A percentile compares a stretch with the other conserved stretches of the same genome.
Evolutionary conservation across 2,888 invertebrate genomes (phyloP).

Genomic region (Cerceris ruficornis): DNA sequence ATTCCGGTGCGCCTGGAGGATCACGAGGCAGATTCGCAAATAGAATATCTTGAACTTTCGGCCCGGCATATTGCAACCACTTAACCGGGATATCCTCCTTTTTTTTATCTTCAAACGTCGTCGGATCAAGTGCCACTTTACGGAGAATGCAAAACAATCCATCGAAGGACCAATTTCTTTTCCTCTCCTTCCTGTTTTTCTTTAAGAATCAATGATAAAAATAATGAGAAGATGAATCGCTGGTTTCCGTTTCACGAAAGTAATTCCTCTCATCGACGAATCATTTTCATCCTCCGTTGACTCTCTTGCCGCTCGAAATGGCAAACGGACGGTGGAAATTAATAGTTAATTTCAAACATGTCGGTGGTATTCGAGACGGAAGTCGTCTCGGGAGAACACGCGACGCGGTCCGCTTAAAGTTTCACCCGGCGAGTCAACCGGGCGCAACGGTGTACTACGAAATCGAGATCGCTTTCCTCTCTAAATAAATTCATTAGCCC

Average conservation of each 20-base stretch:
- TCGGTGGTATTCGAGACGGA: neutral
- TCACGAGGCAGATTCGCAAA: slow-evolving; percentile 62
- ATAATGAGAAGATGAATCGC: too few species aligned
- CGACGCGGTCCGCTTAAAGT: neutral
- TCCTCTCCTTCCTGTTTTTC: neutral
- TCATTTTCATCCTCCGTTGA: neutral
- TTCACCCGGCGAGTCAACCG: neutral
- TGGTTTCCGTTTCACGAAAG: too few species aligned
- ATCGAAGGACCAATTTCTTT: neutral
- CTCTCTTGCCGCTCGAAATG: neutral
- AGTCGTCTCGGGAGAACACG: neutral
- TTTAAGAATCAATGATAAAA: too few species aligned
- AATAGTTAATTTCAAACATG: too few species aligned
- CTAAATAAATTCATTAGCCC: slow-evolving; percentile 42
- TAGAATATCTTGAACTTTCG: slow-evolving; percentile 63
- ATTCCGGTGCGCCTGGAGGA: slow-evolving; percentile 59
- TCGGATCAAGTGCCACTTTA: neutral
- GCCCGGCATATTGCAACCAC: slow-evolving; percentile 50
- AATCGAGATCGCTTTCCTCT: neutral
- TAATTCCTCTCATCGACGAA: too few species aligned
- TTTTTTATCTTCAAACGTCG: slow-evolving; percentile 13
- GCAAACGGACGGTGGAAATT: too few species aligned
- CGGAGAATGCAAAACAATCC: neutral
- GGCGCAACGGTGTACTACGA: neutral
- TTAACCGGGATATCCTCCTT: slow-evolving; percentile 25